These are phyloP conservation scores for Sminthurides aquaticus DNA, from an alignment of 2,888 invertebrate genomes.

Conservation along the genomic window DNA sequence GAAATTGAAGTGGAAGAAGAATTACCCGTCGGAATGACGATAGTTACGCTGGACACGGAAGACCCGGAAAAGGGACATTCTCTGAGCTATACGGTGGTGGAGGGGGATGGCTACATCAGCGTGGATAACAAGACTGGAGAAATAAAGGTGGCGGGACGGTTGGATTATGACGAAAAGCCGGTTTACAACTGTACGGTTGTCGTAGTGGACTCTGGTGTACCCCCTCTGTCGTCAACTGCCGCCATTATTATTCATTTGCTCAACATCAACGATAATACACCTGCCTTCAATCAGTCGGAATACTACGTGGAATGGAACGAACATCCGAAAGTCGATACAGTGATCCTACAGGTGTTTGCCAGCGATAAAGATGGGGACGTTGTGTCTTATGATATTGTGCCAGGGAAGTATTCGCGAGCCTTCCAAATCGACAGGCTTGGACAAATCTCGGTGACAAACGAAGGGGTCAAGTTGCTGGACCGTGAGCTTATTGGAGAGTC, in stretches of 20 bases:
- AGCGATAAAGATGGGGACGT: conserved; percentile 69
- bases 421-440: conserved; percentile 62
- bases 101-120: conserved; percentile 66
- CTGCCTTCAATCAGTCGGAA: conserved; percentile 59
- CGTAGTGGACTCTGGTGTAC: conserved; percentile 80
- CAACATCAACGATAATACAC: conserved; percentile 83
- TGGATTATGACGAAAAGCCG: conserved; percentile 76
- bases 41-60: conserved; percentile 67
- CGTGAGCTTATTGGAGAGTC: conserved; percentile 53
- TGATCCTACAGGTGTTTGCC: conserved; percentile 65
- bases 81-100: conserved; percentile 61
- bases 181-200: conserved; percentile 68
- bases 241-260: conserved; percentile 66
- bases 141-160: conserved; percentile 51
- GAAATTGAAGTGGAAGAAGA: conserved; percentile 68
- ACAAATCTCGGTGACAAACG: conserved; percentile 63
- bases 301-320: conserved; percentile 69
- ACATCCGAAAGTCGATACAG: conserved; percentile 65
- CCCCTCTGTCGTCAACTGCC: conserved; percentile 70
- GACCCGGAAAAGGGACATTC: conserved; percentile 73
- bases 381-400: conserved; percentile 48
- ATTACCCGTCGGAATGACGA: conserved; percentile 67
- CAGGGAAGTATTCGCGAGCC: conserved; percentile 57
- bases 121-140: conserved; percentile 74
- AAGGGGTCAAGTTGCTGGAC: conserved; percentile 61